A percentile compares a stretch with the other conserved stretches of the same genome.
These are phyloP conservation scores for Ifrita kowaldi DNA, from an alignment of 2,113 vertebrate species.

Conservation along the genomic window DNA sequence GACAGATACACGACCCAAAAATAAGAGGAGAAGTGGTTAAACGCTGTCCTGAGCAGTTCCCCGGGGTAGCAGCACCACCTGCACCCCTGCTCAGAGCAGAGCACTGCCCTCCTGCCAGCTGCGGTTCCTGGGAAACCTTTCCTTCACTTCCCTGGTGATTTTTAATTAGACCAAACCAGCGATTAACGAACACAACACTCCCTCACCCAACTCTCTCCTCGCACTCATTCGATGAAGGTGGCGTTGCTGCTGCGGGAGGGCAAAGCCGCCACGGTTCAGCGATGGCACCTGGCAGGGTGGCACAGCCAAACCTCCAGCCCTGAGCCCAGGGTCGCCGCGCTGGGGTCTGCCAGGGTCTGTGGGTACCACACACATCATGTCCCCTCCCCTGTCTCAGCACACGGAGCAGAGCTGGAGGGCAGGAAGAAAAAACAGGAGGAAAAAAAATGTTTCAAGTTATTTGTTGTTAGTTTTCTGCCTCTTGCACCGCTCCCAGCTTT, in stretches of 20 bases:
- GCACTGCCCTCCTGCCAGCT: not conserved
- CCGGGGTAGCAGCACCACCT: not conserved
- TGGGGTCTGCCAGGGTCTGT: not conserved
- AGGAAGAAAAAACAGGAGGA: not conserved
- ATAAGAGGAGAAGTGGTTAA: not conserved
- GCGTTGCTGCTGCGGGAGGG: not conserved
- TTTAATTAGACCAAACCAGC: not conserved
- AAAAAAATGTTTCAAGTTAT: not conserved
- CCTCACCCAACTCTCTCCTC: not conserved
- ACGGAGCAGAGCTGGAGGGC: not conserved
- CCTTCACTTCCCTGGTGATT: not conserved
- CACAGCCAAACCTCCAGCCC: not conserved
- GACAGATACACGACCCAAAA: not conserved
- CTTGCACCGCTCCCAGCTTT: not conserved
- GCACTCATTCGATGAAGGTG: not conserved
- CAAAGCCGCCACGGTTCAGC: not conserved
- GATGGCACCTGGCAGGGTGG: not conserved
- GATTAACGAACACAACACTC: not conserved
- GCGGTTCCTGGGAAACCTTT: not conserved
- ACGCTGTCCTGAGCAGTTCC: not conserved
- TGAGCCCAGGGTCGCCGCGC: rapidly evolving
- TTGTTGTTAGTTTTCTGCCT: not conserved
- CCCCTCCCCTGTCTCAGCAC: not conserved
- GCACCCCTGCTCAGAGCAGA: not conserved
- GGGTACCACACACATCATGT: not conserved